Evolutionary conservation across 2,888 invertebrate species (phyloP).

Genomic region (Muscina levida): DNA sequence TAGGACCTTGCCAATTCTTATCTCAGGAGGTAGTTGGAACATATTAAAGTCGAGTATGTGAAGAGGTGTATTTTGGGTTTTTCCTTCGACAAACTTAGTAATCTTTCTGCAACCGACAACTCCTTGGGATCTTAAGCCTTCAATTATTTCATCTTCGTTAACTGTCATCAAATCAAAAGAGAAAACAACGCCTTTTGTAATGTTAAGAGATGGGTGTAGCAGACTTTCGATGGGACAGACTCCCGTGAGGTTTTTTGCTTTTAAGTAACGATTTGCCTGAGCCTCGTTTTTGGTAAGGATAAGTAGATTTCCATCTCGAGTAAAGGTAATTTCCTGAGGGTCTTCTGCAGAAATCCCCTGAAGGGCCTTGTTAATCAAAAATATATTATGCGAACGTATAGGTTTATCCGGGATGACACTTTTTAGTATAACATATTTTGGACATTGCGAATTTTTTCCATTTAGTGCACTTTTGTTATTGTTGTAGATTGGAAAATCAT

Average conservation of each 20-base stretch:
- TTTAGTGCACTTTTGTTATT: too few species aligned
- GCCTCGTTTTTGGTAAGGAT: too few species aligned
- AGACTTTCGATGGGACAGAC: neutral
- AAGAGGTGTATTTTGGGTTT: slow-evolving; percentile 17
- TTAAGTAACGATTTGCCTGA: slow-evolving; percentile 12
- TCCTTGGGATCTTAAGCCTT: neutral
- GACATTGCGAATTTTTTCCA: too few species aligned
- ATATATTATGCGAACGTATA: slow-evolving; percentile 9
- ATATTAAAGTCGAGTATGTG: slow-evolving; percentile 13
- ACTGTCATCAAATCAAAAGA: neutral
- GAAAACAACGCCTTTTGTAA: slow-evolving; percentile 8
- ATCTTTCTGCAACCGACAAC: slow-evolving; percentile 29
- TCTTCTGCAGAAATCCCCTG: slow-evolving; percentile 3
- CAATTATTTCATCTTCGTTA: slow-evolving; percentile 2
- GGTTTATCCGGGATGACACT: slow-evolving; percentile 18
- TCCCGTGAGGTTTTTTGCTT: neutral
- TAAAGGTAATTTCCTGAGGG: neutral
- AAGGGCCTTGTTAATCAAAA: slow-evolving; percentile 12
- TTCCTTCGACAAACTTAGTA: slow-evolving; percentile 10
- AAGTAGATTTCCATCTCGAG: slow-evolving; percentile 17
- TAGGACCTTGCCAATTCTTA: neutral
- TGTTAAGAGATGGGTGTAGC: slow-evolving; percentile 17
- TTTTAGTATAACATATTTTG: slow-evolving; percentile 28
- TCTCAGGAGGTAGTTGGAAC: neutral
- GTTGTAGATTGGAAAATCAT: too few species aligned